phyloP scores from a whole-genome alignment of 2,797 vertebrate species.

The Sparus aurata region DNA sequence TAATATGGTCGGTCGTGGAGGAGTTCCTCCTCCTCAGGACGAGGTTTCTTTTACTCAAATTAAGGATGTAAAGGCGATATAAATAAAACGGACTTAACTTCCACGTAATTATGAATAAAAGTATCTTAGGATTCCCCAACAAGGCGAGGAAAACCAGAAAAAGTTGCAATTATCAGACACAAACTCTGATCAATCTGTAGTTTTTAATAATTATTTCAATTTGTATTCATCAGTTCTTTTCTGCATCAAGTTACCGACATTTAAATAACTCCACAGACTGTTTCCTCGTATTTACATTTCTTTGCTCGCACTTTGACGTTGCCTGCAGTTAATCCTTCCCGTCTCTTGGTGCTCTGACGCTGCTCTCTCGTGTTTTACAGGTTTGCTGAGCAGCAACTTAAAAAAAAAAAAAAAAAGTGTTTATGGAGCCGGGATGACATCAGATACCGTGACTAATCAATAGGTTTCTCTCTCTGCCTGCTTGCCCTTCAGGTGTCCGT shows the following conservation, averaged over 20 bases:
- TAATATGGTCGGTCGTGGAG: no score
- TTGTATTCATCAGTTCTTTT: background rate
- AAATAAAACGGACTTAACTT: no score
- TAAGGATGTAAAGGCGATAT: no score
- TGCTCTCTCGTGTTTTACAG: constrained; percentile 27
- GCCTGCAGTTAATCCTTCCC: no score
- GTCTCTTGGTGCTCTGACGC: background rate
- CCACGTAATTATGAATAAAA: background rate
- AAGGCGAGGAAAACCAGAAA: background rate
- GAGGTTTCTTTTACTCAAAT: no score
- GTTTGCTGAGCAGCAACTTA: constrained; percentile 38
- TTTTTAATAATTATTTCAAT: no score
- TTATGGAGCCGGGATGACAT: constrained; percentile 73
- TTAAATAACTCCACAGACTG: background rate
- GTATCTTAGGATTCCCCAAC: background rate
- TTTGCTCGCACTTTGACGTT: background rate
- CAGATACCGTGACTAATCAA: constrained; percentile 79
- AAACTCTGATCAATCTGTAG: no score
- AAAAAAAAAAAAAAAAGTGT: constrained; percentile 32
- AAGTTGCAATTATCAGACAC: background rate
- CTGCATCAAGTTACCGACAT: background rate
- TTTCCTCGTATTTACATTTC: background rate
- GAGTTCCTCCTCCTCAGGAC: no score
- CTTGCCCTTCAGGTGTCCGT: constrained; percentile 79
- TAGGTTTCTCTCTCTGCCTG: constrained; percentile 64